Evolutionary conservation across 2,113 vertebrate genomes (phyloP).

Genomic region (Protobothrops mucrosquamatus): DNA sequence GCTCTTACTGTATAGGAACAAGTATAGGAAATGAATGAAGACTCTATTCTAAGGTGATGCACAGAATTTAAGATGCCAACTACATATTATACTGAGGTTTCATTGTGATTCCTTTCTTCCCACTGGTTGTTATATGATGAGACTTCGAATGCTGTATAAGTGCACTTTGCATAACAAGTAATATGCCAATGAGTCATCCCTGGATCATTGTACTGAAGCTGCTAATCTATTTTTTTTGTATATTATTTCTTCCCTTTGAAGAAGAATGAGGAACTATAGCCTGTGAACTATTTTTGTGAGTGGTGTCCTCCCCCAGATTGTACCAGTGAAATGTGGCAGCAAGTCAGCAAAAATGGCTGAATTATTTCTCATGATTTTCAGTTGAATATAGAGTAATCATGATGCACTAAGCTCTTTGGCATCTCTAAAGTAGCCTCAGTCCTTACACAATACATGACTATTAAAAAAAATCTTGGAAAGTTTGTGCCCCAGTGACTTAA

Average conservation of each 20-base stretch:
- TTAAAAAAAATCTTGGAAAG: not conserved
- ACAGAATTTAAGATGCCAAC: not conserved
- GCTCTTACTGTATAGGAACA: not conserved
- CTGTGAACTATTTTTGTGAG: not conserved
- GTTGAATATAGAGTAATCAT: not conserved
- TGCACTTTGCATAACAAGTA: not conserved
- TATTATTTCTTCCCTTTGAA: not conserved
- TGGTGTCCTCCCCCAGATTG: not conserved
- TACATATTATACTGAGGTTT: not conserved
- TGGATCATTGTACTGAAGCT: not conserved
- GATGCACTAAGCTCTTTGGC: not conserved
- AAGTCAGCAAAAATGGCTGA: not conserved
- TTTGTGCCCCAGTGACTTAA: not conserved
- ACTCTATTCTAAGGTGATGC: not conserved
- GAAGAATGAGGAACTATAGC: not conserved
- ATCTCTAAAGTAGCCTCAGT: not conserved
- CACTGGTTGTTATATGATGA: not conserved
- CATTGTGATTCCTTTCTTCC: not conserved
- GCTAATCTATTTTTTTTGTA: not conserved
- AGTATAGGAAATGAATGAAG: not conserved
- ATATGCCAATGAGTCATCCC: not conserved
- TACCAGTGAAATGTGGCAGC: not conserved
- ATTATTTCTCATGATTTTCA: not conserved
- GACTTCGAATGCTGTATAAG: not conserved
- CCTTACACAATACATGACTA: not conserved